Evolutionary conservation across 2,113 vertebrate genomes (phyloP).

Genomic region (Chunga burmeisteri): DNA sequence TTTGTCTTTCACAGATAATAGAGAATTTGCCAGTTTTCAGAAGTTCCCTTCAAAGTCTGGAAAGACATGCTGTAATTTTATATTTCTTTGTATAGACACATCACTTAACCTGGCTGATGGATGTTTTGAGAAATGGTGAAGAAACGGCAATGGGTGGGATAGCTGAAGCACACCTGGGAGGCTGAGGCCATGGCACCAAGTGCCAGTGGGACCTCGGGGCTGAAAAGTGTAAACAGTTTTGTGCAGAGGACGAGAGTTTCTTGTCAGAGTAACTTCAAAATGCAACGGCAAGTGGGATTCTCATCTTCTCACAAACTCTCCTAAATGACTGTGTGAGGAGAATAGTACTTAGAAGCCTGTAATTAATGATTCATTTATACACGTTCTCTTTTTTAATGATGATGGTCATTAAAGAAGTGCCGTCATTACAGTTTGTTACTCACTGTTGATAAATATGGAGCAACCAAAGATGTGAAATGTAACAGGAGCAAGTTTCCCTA

Average conservation of each 20-base stretch:
- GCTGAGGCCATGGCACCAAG: not conserved
- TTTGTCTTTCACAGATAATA: not conserved
- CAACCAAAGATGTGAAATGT: not conserved
- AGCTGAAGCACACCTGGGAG: not conserved
- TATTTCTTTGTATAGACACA: not conserved
- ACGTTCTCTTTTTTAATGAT: not conserved
- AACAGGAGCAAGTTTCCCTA: not conserved
- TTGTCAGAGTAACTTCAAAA: not conserved
- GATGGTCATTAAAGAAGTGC: not conserved
- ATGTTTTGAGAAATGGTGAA: not conserved
- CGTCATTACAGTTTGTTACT: not conserved
- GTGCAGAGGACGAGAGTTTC: not conserved
- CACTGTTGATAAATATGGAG: constrained; percentile 18
- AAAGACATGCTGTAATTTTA: not conserved
- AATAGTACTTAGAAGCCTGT: not conserved
- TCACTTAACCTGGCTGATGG: not conserved
- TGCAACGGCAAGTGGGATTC: not conserved
- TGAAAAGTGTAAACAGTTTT: not conserved
- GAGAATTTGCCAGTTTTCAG: not conserved
- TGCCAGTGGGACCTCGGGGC: not conserved
- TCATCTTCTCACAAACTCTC: not conserved
- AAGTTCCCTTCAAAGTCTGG: not conserved
- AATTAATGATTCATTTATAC: constrained; percentile 52
- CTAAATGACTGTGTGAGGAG: not conserved
- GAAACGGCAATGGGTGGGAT: not conserved